Evolutionary conservation across 2,888 invertebrate species (phyloP).

Genomic region (Pherbina coryleti): DNA sequence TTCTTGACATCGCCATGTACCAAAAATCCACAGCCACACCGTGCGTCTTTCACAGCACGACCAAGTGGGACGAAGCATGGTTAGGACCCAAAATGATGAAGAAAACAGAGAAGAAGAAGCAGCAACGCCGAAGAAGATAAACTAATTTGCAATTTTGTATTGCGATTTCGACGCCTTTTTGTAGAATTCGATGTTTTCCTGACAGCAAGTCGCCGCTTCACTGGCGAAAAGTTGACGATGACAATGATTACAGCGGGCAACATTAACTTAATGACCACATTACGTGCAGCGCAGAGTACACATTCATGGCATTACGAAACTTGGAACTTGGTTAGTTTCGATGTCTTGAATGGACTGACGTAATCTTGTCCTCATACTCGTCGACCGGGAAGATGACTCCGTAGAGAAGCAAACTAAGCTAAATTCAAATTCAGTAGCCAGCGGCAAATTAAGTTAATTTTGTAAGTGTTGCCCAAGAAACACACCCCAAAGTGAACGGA

Average conservation of each 20-base stretch:
- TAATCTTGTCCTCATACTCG: neutral
- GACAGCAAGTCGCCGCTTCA: neutral
- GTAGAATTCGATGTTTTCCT: conserved; percentile 1
- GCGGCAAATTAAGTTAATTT: conserved; percentile 14
- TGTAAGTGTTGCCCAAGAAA: neutral
- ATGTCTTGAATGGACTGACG: neutral
- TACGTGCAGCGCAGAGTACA: conserved; percentile 43
- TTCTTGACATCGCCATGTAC: conserved; percentile 20
- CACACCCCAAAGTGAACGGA: neutral
- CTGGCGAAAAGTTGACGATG: conserved; percentile 30
- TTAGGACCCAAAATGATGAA: neutral
- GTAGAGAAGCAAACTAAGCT: neutral
- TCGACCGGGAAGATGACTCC: neutral
- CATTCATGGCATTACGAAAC: conserved; percentile 11
- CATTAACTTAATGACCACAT: conserved; percentile 50
- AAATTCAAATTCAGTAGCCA: conserved; percentile 22
- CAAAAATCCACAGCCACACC: conserved; percentile 1
- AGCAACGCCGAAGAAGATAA: conserved; percentile 39
- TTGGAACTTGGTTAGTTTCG: neutral
- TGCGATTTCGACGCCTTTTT: conserved; percentile 28
- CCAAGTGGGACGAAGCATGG: neutral
- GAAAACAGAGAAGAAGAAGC: neutral
- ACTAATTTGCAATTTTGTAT: conserved; percentile 50
- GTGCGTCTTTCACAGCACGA: neutral
- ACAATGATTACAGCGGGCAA: conserved; percentile 46